A percentile compares a stretch with the other conserved stretches of the same genome.
Conservation (phyloP, 2,888 invertebrate genomes). For the Phorcus lineatus region DNA sequence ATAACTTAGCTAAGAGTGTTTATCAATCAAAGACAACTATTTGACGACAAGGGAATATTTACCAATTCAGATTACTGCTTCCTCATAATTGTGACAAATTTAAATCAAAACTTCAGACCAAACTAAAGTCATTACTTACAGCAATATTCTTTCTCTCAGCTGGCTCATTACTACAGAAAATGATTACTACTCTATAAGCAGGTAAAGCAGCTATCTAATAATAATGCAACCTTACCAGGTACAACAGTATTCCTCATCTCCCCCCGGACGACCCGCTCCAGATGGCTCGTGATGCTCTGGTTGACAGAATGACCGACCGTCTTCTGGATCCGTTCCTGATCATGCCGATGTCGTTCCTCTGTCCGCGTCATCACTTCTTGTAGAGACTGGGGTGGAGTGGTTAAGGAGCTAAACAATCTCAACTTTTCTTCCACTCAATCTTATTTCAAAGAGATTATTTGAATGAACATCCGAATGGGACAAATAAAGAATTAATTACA, state of each 20-base stretch:
- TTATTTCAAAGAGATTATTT: too few species aligned
- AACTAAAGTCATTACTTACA: not conserved
- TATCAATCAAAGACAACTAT: too few species aligned
- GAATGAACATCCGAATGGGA: too few species aligned
- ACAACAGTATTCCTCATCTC: conserved; percentile 79
- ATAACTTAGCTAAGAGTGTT: too few species aligned
- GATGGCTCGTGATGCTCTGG: conserved; percentile 78
- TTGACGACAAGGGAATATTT: too few species aligned
- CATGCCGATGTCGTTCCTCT: conserved; percentile 59
- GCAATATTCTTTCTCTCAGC: not conserved
- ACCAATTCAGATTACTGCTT: not conserved
- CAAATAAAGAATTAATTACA: too few species aligned
- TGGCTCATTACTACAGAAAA: too few species aligned
- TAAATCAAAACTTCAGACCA: not conserved
- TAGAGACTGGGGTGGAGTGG: conserved; percentile 59
- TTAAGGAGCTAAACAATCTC: conserved; percentile 41
- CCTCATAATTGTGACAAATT: not conserved
- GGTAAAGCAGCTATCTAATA: too few species aligned
- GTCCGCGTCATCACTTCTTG: conserved; percentile 62
- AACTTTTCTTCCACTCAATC: not conserved
- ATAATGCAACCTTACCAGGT: conserved; percentile 70
- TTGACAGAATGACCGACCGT: conserved; percentile 79
- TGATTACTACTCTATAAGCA: too few species aligned
- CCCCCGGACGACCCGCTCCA: conserved; percentile 79
- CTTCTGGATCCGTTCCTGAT: conserved; percentile 76